phyloP scores from a whole-genome alignment of 2,888 invertebrate genomes.

The Xanthostigma xanthostigma region DNA sequence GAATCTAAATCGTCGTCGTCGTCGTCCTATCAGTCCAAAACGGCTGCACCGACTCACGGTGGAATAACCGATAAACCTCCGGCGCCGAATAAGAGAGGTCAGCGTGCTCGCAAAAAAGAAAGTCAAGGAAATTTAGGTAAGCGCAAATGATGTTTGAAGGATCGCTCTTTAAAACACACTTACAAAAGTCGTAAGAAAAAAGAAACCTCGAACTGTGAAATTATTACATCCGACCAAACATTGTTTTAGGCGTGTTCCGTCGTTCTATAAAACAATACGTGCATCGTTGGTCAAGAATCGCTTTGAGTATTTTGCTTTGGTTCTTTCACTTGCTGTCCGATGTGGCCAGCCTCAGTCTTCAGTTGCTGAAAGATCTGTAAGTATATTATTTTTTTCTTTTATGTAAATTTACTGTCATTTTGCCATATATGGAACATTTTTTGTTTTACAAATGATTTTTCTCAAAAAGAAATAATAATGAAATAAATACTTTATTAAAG shows the following conservation, averaged over 20 bases:
- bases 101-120: slow-evolving; percentile 33
- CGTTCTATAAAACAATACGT: slow-evolving; percentile 34
- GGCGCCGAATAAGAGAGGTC: slow-evolving; percentile 32
- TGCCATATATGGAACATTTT: too few species aligned
- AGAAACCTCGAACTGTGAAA: not conserved
- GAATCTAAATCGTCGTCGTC: slow-evolving; percentile 6
- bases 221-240: not conserved
- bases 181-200: not conserved
- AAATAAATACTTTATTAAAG: too few species aligned
- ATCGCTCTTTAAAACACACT: not conserved
- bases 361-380: slow-evolving; percentile 57
- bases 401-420: not conserved
- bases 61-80: slow-evolving; percentile 20
- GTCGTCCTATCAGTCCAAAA: slow-evolving; percentile 2
- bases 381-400: too few species aligned
- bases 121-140: slow-evolving; percentile 25
- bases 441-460: too few species aligned
- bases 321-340: slow-evolving; percentile 64
- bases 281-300: slow-evolving; percentile 37
- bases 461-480: too few species aligned
- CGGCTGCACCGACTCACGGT: slow-evolving; percentile 3
- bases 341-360: slow-evolving; percentile 62
- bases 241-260: slow-evolving; percentile 23
- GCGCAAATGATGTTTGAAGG: slow-evolving; percentile 4
- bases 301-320: slow-evolving; percentile 52